Evolutionary conservation across 2,797 vertebrate species (phyloP), one percentile per base, ranked within the genome.

Genomic region (Distichodus sexfasciatus): DNA sequence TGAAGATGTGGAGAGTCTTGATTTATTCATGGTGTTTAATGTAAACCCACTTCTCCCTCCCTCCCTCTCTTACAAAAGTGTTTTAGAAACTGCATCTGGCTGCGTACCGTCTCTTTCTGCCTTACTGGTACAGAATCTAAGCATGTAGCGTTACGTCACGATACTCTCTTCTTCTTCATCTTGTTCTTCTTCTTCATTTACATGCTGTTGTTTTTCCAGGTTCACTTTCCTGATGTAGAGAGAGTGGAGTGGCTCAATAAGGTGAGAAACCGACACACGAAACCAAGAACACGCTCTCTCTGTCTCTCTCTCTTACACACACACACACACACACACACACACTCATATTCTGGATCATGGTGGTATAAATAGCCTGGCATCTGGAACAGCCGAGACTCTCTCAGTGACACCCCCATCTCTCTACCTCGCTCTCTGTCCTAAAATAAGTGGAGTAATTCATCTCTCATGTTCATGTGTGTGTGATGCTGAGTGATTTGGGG

Each of bases 231-330:
- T 63, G 96, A 98, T 62, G 93, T 97, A 1, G 96, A 98, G 81
- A 91, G 97, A 77, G 97, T 96, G 78, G 96, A 99, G 88, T 99
- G 97, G 97, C 83, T 99, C 69, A 99, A 99, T 90, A 99, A 99
- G 94, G 97, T 99, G 94, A 90, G 57, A 58, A 7, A 24, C 43
- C 28, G 12, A 4, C n/a, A 4, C 17, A 41, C 47, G 15, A n/a
- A n/a, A n/a, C n/a, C n/a, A n/a, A n/a, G n/a, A n/a, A n/a, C n/a
- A n/a, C n/a, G n/a, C n/a, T n/a, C n/a, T n/a, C n/a, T n/a, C n/a
- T n/a, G n/a, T n/a, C 23, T 15, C 38, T 12, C n/a, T 12, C 11
- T 26, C 23, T 12, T 5, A 6, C 26, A 28, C 48, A n/a, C 26
- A 28, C 48, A n/a, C 48, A 14, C 48, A 8, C 36, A 11, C 4